These are phyloP conservation scores for Mycteria americana DNA, from an alignment of 2,797 vertebrate species.

Conservation along the genomic window DNA sequence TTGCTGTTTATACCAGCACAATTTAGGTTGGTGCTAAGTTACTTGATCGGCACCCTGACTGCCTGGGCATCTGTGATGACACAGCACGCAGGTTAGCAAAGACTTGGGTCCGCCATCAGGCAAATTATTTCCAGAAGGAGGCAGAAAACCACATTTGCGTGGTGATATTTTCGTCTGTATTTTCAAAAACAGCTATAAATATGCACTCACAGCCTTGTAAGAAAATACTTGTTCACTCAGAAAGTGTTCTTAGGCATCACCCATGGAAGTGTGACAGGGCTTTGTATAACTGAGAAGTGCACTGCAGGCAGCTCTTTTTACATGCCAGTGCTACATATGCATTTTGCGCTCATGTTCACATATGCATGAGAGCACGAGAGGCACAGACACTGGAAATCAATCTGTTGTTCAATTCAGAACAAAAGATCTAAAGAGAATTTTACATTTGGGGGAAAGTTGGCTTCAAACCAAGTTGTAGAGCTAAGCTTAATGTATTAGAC, in stretches of 20 bases:
- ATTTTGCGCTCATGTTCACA: fast-evolving
- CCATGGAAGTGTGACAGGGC: not conserved
- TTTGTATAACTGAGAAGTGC: not conserved
- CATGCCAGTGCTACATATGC: not conserved
- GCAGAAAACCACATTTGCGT: not conserved
- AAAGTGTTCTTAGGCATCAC: not conserved
- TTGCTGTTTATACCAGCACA: not conserved
- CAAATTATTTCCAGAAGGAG: not conserved
- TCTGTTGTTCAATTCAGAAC: not conserved
- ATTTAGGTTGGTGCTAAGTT: not conserved
- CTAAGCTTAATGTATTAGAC: not conserved
- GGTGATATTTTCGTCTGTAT: not conserved
- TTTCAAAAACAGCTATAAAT: not conserved
- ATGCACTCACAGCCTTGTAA: not conserved
- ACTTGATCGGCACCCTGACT: not conserved
- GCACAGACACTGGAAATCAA: not conserved
- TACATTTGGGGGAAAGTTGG: not conserved
- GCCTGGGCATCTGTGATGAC: fast-evolving
- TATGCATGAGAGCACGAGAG: not conserved
- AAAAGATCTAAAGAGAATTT: not conserved
- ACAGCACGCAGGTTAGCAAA: not conserved
- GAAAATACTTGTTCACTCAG: not conserved
- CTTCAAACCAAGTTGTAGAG: not conserved
- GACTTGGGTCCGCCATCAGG: not conserved
- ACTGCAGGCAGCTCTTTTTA: not conserved